Conservation (phyloP, 2,888 invertebrate genomes). For the Acrobasis repandana region DNA sequence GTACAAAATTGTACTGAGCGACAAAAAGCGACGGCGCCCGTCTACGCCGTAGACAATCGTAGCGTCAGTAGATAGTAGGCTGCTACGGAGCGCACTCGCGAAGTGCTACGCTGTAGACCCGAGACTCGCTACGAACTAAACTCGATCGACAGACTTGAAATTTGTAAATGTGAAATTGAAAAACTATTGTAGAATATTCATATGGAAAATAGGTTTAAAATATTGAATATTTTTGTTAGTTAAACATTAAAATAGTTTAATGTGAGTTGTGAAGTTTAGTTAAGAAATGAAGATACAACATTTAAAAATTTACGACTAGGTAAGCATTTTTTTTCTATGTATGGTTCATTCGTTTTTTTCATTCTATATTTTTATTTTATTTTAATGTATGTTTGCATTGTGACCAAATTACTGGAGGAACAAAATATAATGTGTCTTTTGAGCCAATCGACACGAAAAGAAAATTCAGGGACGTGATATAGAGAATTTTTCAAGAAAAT, state of each 20-base stretch:
- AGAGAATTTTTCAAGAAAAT: too few relatives aligned
- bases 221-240: neutral
- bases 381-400: too few relatives aligned
- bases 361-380: too few relatives aligned
- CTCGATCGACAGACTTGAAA: slow-evolving; percentile 12
- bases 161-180: slow-evolving; percentile 10
- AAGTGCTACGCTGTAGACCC: slow-evolving; percentile 38
- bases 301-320: neutral
- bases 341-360: too few relatives aligned
- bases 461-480: too few relatives aligned
- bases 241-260: neutral
- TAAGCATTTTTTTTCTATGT: neutral
- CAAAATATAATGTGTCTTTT: too few relatives aligned
- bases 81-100: slow-evolving; percentile 60
- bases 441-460: too few relatives aligned
- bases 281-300: too few relatives aligned
- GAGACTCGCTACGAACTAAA: slow-evolving; percentile 41
- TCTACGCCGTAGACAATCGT: slow-evolving; percentile 58
- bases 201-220: neutral
- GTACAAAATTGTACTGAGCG: neutral
- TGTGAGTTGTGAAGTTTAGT: neutral
- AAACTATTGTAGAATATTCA: neutral
- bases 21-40: slow-evolving; percentile 2
- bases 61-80: slow-evolving; percentile 63
- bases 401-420: too few relatives aligned